These are phyloP conservation scores for Nemoura dubitans DNA, from an alignment of 2,888 invertebrate species.

Conservation along the genomic window DNA sequence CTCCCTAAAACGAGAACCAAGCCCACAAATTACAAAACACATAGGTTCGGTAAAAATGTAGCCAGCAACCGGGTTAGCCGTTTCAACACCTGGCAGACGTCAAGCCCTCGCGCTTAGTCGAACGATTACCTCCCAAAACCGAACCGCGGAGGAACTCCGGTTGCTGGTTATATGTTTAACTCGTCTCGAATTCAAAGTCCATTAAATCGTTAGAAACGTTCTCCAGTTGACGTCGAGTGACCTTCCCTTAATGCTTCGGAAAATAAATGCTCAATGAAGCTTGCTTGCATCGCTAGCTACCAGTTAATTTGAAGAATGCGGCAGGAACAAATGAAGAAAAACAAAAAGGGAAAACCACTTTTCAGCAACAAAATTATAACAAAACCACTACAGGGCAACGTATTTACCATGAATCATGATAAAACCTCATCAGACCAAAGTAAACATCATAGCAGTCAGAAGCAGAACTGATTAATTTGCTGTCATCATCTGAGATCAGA, in stretches of 20 bases:
- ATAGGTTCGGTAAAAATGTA: not conserved
- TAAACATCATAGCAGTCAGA: conserved; percentile 23
- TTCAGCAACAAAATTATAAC: conserved; percentile 16
- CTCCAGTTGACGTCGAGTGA: not conserved
- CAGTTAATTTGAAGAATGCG: not conserved
- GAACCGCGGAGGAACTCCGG: not conserved
- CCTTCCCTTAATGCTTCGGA: not conserved
- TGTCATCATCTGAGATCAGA: conserved; percentile 41
- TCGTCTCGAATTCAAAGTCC: not conserved
- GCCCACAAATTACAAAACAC: conserved; percentile 19
- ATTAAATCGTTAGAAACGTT: not conserved
- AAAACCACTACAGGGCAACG: not conserved
- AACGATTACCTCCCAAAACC: not conserved
- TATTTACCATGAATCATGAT: too few relatives aligned
- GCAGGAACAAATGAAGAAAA: not conserved
- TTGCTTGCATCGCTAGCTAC: too few relatives aligned
- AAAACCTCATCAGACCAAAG: not conserved
- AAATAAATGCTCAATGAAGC: not conserved
- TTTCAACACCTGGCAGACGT: not conserved
- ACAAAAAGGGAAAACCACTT: conserved; percentile 22
- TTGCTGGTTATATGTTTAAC: too few relatives aligned
- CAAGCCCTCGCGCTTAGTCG: not conserved
- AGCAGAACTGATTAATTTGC: conserved; percentile 46
- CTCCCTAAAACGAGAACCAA: conserved; percentile 59
- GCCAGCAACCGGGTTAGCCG: not conserved